Conservation (phyloP, 2,888 invertebrate species). For the Hybos culiciformis region DNA sequence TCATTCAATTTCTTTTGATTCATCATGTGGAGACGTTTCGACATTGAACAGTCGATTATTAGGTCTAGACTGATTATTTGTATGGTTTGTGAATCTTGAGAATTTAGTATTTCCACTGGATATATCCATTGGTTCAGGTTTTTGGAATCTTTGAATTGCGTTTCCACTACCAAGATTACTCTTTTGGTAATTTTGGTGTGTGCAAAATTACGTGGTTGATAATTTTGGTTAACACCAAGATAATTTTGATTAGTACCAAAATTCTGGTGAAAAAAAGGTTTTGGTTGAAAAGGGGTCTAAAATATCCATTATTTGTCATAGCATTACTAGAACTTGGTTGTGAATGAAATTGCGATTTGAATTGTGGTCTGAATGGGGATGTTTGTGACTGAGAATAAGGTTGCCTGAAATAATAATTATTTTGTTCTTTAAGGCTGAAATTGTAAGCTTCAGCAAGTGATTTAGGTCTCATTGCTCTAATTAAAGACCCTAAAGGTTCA, state of each 20-base stretch:
- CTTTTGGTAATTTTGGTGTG: not conserved
- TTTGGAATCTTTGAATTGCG: not conserved
- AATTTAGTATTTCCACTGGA: not conserved
- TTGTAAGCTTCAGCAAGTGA: constrained; percentile 13
- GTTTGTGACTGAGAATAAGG: not conserved
- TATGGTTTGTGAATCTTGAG: not conserved
- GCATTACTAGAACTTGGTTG: not conserved
- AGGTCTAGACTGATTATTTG: constrained; percentile 1
- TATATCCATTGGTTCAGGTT: constrained; percentile 4
- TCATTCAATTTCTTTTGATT: not conserved
- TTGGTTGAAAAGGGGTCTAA: not conserved
- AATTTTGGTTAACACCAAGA: not conserved
- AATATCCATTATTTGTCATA: too few species aligned
- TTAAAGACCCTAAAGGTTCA: constrained; percentile 16
- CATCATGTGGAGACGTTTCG: not conserved
- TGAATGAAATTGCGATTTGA: not conserved
- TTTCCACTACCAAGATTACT: too few species aligned
- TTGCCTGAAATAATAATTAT: constrained; percentile 9
- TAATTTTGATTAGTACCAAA: not conserved
- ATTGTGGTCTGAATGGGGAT: not conserved
- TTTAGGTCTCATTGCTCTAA: constrained; percentile 16
- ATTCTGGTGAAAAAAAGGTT: not conserved
- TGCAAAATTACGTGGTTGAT: not conserved
- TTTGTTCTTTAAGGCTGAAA: constrained; percentile 15
- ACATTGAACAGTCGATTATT: not conserved